These are phyloP conservation scores for Ispidina lecontei DNA, from an alignment of 2,797 vertebrate genomes.

Conservation along the genomic window DNA sequence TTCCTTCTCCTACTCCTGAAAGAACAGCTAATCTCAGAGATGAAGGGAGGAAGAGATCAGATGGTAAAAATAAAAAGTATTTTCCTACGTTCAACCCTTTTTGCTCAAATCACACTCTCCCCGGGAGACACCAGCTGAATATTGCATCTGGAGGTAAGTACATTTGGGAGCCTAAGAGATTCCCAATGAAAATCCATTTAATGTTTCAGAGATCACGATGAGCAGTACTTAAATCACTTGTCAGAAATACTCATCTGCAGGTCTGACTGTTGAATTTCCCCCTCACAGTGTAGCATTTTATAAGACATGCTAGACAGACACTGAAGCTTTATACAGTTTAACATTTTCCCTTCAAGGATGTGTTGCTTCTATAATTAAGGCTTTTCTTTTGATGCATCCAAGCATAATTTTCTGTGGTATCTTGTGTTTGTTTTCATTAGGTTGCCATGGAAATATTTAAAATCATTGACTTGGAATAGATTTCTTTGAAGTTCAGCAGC, in stretches of 20 bases:
- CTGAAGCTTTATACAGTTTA: not conserved
- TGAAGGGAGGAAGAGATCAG: not conserved
- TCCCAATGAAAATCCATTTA: not conserved
- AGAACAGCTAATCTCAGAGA: not conserved
- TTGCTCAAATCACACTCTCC: not conserved
- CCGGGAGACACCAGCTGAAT: not conserved
- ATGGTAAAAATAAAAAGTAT: not conserved
- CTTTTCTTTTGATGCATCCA: not conserved
- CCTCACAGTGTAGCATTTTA: not conserved
- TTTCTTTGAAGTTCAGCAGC: constrained; percentile 37
- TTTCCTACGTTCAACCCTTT: not conserved
- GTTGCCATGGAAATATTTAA: constrained; percentile 41
- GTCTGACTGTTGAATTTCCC: not conserved
- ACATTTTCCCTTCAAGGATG: not conserved
- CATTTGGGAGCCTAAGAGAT: not conserved
- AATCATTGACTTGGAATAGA: not conserved
- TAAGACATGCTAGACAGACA: not conserved
- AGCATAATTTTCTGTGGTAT: not conserved
- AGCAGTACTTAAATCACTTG: not conserved
- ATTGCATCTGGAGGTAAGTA: not conserved
- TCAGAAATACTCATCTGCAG: not conserved
- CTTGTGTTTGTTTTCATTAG: constrained; percentile 43
- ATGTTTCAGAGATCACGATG: not conserved
- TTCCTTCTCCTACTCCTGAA: not conserved
- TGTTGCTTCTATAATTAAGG: constrained; percentile 19